Evolutionary conservation across 2,113 vertebrate species (phyloP).

Genomic region (Phyllostomus hastatus): DNA sequence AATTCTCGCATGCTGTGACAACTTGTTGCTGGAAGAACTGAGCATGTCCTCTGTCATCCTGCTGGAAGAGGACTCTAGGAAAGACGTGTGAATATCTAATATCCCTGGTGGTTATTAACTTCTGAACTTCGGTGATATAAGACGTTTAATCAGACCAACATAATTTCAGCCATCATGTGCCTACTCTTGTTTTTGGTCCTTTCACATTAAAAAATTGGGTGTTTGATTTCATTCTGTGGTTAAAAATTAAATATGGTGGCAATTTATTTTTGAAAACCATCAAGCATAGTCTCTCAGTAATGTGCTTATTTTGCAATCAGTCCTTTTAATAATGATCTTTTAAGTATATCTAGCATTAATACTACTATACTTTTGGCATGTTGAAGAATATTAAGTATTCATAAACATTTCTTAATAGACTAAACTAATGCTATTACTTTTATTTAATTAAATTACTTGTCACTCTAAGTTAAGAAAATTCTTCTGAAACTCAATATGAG

Average conservation of each 20-base stretch:
- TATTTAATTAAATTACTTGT: background rate
- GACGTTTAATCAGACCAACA: background rate
- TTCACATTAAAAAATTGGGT: background rate
- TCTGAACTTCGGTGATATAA: background rate
- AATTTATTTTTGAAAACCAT: background rate
- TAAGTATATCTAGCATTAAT: background rate
- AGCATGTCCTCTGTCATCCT: background rate
- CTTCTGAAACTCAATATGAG: background rate
- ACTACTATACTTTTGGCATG: background rate
- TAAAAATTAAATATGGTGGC: background rate
- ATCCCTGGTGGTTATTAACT: background rate
- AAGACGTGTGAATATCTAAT: background rate
- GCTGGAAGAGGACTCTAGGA: background rate
- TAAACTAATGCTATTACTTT: background rate
- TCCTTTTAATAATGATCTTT: background rate
- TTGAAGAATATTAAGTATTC: background rate
- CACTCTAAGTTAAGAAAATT: background rate
- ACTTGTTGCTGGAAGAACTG: background rate
- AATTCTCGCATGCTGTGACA: background rate
- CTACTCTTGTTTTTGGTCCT: background rate
- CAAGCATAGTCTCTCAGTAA: background rate
- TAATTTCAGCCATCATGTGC: background rate
- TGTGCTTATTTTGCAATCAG: background rate
- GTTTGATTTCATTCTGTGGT: background rate
- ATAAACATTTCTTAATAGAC: background rate